Evolutionary conservation across 1,140 invertebrate species (phyloP), one percentile per base, ranked within the genome.

Genomic region (Saccostrea cuccullata): DNA sequence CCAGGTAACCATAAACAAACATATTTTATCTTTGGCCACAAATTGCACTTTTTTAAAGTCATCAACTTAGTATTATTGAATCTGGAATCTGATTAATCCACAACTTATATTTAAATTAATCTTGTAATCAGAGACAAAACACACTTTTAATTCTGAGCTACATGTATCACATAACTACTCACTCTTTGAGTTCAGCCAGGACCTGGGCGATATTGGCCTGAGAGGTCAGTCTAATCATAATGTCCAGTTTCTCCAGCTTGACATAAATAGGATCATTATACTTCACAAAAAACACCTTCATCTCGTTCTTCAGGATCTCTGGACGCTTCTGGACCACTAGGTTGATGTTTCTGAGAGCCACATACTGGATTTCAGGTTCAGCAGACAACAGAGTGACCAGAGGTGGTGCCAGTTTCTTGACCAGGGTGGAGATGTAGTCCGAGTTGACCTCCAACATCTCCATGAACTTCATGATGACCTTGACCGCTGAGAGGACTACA

Each of bases 181-280:
- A 99, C 96, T 99, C 99, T 95, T 99, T 99, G 6, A 99, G 95
- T 95, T 99, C 99, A 30, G 98, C 99, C 0, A 99, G 96, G 83
- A 99, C 99, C 95, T 99, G 99, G 2, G 98, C 98, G 92, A 99
- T 99, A 94, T 99, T 99, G 3, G 98, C 97, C 95, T 99, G 98
- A 83, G 98, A 99, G 12, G 99, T 99, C 86, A 99, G 95, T 55
- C 99, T 97, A 91, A 99, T 99, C 99, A 99, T 99, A 85, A 99
- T 99, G 94, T 99, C 99, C 92, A 99, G 94, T 94, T 99, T 99
- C 95, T 99, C 99, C 84, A 99, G 96, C 95, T 99, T 99, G 5
- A 99, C 99, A 95, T 99, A 99, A 94, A 99, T 99, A 12, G 99
- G 99, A 96, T 99, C 99, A 94, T 99, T 99, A 95, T 99, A 99